Evolutionary conservation across 2,797 vertebrate genomes (phyloP).

Genomic region (Xenopus petersii): DNA sequence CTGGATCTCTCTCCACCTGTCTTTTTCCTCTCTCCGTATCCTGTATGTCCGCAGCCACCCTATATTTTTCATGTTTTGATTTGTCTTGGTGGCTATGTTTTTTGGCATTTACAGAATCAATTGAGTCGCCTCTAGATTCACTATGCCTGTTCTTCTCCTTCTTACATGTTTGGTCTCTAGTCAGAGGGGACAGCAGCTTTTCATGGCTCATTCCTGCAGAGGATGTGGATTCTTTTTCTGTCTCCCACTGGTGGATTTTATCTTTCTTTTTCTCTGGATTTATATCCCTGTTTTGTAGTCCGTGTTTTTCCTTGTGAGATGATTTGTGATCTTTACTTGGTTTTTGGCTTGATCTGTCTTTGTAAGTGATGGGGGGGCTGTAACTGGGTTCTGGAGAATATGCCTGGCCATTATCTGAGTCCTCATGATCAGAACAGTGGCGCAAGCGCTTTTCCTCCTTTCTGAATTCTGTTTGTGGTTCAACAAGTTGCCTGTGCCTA

Average conservation of each 20-base stretch:
- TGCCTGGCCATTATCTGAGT: constrained; percentile 64
- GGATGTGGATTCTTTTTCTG: constrained; percentile 57
- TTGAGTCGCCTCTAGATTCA: constrained; percentile 12
- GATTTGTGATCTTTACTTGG: constrained; percentile 66
- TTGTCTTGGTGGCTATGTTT: constrained; percentile 55
- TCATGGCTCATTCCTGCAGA: constrained; percentile 60
- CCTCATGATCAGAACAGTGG: constrained; percentile 68
- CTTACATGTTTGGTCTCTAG: constrained; percentile 60
- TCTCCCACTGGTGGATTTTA: constrained; percentile 60
- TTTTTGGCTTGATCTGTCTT: constrained; percentile 53
- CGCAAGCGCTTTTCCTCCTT: constrained; percentile 61
- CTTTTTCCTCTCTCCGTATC: constrained; percentile 10
- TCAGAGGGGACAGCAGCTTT: constrained; percentile 56
- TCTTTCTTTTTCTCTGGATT: constrained; percentile 56
- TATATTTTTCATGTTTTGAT: constrained; percentile 47
- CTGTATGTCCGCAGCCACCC: constrained; percentile 32
- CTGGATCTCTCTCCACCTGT: constrained; percentile 13
- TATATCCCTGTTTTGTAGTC: constrained; percentile 51
- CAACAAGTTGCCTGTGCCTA: constrained; percentile 58
- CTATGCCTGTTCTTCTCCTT: constrained; percentile 64
- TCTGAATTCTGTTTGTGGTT: constrained; percentile 57
- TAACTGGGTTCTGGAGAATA: constrained; percentile 60
- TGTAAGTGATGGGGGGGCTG: constrained; percentile 63
- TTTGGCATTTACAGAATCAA: constrained; percentile 42
- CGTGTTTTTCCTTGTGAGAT: constrained; percentile 66